Evolutionary conservation across 2,113 vertebrate genomes (phyloP), one percentile per base, ranked within the genome.

Genomic region (Pandion haliaetus): DNA sequence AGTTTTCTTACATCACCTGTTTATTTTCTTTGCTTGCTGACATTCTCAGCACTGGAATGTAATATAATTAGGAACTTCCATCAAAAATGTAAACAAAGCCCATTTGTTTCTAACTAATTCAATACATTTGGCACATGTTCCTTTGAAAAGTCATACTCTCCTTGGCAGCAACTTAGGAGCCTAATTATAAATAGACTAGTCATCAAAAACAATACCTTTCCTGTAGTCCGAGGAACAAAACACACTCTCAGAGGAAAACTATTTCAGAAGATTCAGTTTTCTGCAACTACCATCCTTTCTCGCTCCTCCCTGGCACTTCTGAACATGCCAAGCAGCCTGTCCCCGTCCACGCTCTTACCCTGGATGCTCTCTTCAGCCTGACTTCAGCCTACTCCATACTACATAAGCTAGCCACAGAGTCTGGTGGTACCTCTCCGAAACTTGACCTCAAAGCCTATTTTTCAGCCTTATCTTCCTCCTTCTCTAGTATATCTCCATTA

Each of bases 101-200:
- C 38, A 71, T 95, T 95, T 96, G 20, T 83, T 83, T 65, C 76
- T 62, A 90, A 82, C 29, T 72, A 88, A 67, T 80, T 97, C 83
- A 88, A 59, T 93, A 54, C 28, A 34, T 94, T 84, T 86, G 47
- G 95, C 94, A 92, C 76, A 42, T 10, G 18, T 77, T 93, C 65
- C 91, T 97, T 82, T 88, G 93, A 93, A 84, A 72, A 79, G 77
- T 44, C 47, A 77, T 34, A 25, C 32, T 94, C 47, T 92, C 67
- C 58, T 74, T 95, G 84, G 95, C 82, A 96, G 72, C 57, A 91
- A 86, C 67, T 96, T 82, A 85, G 52, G 55, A 96, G 59, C 38
- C 79, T 95, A 97, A 98, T 98, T 98, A 96, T 90, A 97, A 91
- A 80, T 70, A 92, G 93, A 65, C 89, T 91, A 88, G 57, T 88